phyloP scores from a whole-genome alignment of 2,888 invertebrate genomes.

The Mechanitis messenoides region DNA sequence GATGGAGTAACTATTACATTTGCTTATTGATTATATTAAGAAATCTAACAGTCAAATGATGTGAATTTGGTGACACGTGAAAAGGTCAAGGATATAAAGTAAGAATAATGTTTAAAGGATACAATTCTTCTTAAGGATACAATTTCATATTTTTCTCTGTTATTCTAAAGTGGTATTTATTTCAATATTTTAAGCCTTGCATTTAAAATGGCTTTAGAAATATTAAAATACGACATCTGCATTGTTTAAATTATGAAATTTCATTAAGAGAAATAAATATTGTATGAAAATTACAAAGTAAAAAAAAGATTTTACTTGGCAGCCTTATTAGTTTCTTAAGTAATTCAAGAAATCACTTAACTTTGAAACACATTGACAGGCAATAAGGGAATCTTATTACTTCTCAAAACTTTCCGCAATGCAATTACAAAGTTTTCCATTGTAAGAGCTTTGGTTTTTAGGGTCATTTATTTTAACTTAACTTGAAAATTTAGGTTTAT shows the following conservation, averaged over 20 bases:
- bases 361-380: conserved; percentile 40
- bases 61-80: background rate
- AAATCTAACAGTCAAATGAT: background rate
- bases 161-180: background rate
- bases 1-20: conserved; percentile 4
- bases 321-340: conserved; percentile 2
- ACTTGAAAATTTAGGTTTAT: conserved; percentile 20
- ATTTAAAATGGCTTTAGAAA: background rate
- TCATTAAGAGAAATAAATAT: background rate
- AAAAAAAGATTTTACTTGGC: background rate
- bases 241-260: background rate
- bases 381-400: conserved; percentile 46
- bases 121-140: too few relatives aligned
- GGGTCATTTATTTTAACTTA: conserved; percentile 22
- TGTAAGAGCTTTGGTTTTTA: conserved; percentile 21
- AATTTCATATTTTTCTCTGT: background rate
- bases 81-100: too few relatives aligned
- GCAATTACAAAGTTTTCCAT: conserved; percentile 34
- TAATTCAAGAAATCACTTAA: conserved; percentile 32
- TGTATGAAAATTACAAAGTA: background rate
- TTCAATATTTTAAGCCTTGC: background rate
- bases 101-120: too few relatives aligned
- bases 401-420: conserved; percentile 30
- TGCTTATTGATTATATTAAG: conserved; percentile 4
- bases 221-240: background rate